phyloP scores from a whole-genome alignment of 2,888 invertebrate genomes.

The Amblyjoppa fuscipennis region DNA sequence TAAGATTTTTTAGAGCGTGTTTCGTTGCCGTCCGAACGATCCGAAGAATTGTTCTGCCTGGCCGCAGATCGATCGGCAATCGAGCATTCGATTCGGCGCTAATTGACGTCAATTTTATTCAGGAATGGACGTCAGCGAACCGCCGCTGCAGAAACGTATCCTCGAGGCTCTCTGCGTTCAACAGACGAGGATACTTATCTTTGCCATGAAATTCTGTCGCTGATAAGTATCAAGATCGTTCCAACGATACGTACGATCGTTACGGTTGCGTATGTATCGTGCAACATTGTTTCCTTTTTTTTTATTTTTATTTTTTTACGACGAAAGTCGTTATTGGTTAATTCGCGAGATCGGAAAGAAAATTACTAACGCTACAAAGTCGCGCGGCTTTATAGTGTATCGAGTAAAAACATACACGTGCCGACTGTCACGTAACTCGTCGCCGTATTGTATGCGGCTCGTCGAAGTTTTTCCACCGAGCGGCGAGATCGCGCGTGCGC shows the following conservation, averaged over 20 bases:
- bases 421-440: slow-evolving; percentile 74
- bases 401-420: slow-evolving; percentile 67
- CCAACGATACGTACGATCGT: too few species aligned
- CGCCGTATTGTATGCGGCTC: slow-evolving; percentile 62
- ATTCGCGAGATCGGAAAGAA: slow-evolving; percentile 8
- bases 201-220: too few species aligned
- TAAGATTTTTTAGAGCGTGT: too few species aligned
- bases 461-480: slow-evolving; percentile 62
- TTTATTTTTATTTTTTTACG: background rate
- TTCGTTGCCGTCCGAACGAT: too few species aligned
- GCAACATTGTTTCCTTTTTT: background rate
- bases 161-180: background rate
- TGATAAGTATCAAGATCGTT: too few species aligned
- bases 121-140: too few species aligned
- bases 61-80: too few species aligned
- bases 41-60: too few species aligned
- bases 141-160: background rate
- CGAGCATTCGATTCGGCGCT: too few species aligned
- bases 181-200: too few species aligned
- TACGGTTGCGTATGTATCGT: too few species aligned
- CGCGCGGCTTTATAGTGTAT: slow-evolving; percentile 20
- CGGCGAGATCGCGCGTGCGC: background rate
- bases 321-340: slow-evolving; percentile 5
- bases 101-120: too few species aligned
- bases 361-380: slow-evolving; percentile 10